Evolutionary conservation across 2,888 invertebrate genomes (phyloP).

Genomic region (Sturmia bella): DNA sequence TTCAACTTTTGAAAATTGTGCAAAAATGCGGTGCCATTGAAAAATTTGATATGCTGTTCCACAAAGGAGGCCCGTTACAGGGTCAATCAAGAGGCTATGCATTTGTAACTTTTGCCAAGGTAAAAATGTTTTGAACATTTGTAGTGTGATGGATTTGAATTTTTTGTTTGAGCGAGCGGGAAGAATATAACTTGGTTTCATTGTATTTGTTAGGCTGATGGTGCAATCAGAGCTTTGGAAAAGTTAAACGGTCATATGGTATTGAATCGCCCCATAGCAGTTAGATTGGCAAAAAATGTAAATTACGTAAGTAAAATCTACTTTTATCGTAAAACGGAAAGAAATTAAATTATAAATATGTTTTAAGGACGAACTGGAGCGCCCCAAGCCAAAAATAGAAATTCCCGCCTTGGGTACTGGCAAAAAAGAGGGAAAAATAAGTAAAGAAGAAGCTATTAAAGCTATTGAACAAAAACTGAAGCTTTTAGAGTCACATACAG

Average conservation of each 20-base stretch:
- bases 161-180: too few relatives aligned
- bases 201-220: conserved; percentile 77
- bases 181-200: not conserved
- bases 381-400: conserved; percentile 88
- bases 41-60: conserved; percentile 97
- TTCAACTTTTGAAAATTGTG: conserved; percentile 97
- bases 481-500: conserved; percentile 87
- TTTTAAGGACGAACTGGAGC: conserved; percentile 88
- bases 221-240: conserved; percentile 88
- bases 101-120: conserved; percentile 91
- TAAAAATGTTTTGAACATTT: conserved; percentile 66
- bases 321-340: too few relatives aligned
- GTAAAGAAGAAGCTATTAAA: conserved; percentile 91
- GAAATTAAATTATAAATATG: not conserved
- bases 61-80: conserved; percentile 93
- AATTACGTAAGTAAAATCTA: conserved; percentile 86
- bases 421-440: conserved; percentile 85
- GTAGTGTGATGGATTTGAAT: not conserved
- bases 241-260: conserved; percentile 89
- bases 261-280: conserved; percentile 89
- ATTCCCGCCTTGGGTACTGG: conserved; percentile 90
- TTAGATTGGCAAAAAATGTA: conserved; percentile 91
- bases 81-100: conserved; percentile 97
- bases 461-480: conserved; percentile 94
- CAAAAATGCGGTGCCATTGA: conserved; percentile 96